phyloP scores from a whole-genome alignment of 2,888 invertebrate species.

The Helicoverpa assulta region DNA sequence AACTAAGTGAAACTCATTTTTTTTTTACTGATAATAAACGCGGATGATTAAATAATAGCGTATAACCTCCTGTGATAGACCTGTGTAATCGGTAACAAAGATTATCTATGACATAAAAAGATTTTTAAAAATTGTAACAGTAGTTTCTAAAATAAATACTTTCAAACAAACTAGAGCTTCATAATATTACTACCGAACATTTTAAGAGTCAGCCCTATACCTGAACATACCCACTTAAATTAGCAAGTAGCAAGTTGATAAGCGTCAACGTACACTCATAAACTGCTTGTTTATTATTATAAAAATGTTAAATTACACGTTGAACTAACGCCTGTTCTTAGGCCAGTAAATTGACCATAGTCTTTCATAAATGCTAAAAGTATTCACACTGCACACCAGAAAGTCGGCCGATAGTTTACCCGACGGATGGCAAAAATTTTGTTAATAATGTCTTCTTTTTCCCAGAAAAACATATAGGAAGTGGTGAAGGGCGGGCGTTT shows the following conservation, averaged over 20 bases:
- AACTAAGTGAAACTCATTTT: too few relatives aligned
- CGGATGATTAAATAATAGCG: too few relatives aligned
- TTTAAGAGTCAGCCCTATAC: slow-evolving; percentile 44
- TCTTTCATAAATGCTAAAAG: slow-evolving; percentile 16
- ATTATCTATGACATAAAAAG: too few relatives aligned
- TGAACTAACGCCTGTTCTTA: slow-evolving; percentile 69
- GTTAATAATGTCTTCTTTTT: too few relatives aligned
- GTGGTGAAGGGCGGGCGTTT: too few relatives aligned
- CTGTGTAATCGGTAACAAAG: too few relatives aligned
- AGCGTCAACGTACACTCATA: slow-evolving; percentile 74
- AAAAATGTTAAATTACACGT: slow-evolving; percentile 76
- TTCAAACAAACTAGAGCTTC: neutral
- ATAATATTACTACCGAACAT: neutral
- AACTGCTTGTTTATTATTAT: slow-evolving; percentile 73
- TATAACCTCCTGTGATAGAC: too few relatives aligned
- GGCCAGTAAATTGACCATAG: slow-evolving; percentile 36
- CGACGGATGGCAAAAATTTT: too few relatives aligned
- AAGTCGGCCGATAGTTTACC: too few relatives aligned
- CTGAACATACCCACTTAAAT: slow-evolving; percentile 63
- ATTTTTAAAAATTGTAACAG: too few relatives aligned
- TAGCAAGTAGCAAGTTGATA: slow-evolving; percentile 69
- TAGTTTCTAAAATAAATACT: neutral
- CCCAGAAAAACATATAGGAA: too few relatives aligned
- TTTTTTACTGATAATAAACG: too few relatives aligned
- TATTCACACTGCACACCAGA: slow-evolving; percentile 1